A percentile compares a stretch with the other conserved stretches of the same genome.
Conservation (phyloP, 1,140 invertebrate species). For the Drosophila yakuba region DNA sequence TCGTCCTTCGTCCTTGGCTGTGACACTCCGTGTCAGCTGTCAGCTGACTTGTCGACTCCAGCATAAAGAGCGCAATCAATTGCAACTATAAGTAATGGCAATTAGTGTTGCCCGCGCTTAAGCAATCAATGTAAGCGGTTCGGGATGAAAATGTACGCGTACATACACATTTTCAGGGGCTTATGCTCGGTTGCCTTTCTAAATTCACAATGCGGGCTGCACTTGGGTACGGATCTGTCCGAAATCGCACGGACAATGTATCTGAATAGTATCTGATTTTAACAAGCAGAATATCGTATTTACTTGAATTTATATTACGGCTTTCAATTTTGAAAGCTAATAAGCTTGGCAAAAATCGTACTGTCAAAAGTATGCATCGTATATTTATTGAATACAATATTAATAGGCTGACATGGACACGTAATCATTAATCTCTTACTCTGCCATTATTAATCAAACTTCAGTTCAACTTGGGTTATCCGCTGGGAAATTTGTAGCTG, state of each 20-base stretch:
- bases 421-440: background rate
- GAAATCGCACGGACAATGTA: conserved; percentile 6
- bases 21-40: conserved; percentile 19
- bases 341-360: background rate
- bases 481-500: background rate
- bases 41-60: conserved; percentile 28
- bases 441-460: background rate
- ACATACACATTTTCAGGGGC: conserved; percentile 10
- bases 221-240: background rate
- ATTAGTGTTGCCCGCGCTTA: conserved; percentile 32
- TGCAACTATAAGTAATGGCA: conserved; percentile 48
- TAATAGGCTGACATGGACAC: background rate
- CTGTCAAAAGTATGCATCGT: background rate
- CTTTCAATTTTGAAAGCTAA: background rate
- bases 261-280: background rate
- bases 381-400: background rate
- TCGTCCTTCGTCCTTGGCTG: conserved; percentile 4
- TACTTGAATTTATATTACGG: background rate
- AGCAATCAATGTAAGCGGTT: conserved; percentile 33
- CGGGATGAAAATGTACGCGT: conserved; percentile 20
- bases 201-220: conserved; percentile 32
- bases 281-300: background rate
- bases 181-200: conserved; percentile 21
- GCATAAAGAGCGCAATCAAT: conserved; percentile 44
- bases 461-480: background rate